Evolutionary conservation across 92 coral and sea anemone species (phyloP).

Genomic region (Porites evermanni): DNA sequence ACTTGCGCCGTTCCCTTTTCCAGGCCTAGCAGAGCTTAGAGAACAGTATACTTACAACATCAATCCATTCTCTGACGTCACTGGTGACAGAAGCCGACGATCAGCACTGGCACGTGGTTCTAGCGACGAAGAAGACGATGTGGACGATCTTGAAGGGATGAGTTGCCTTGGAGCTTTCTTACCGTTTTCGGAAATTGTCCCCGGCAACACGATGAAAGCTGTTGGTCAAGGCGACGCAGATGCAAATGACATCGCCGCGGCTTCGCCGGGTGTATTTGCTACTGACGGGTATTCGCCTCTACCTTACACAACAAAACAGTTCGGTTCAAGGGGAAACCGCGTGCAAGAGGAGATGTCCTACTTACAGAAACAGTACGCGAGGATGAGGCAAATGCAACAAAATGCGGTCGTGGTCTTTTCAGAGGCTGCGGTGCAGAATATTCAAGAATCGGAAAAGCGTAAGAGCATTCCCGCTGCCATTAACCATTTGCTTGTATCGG

Average conservation of each 20-base stretch:
- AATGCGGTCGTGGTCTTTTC: constrained; percentile 96
- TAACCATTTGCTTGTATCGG: constrained; percentile 94
- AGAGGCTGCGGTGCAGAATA: constrained; percentile 86
- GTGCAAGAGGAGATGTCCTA: constrained; percentile 73
- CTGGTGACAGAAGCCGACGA: constrained; percentile 66
- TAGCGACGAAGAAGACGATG: constrained; percentile 98
- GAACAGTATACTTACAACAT: constrained; percentile 97
- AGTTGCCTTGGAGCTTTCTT: constrained; percentile 93
- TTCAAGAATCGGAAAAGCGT: constrained; percentile 89
- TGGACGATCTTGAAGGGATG: constrained; percentile 75
- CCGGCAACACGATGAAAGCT: constrained; percentile 56
- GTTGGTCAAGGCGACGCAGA: constrained; percentile 63
- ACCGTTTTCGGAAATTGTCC: constrained; percentile 87
- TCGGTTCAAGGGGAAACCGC: constrained; percentile 54
- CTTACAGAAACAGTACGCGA: constrained; percentile 89
- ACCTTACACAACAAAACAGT: constrained; percentile 75
- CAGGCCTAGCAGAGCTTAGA: constrained; percentile 92
- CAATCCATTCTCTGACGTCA: constrained; percentile 85
- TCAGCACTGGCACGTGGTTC: constrained; percentile 83
- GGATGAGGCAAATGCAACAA: constrained; percentile 96
- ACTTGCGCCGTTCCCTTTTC: constrained; percentile 96
- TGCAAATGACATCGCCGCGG: constrained; percentile 80
- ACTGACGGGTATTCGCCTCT: constrained; percentile 85
- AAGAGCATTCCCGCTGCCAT: constrained; percentile 87
- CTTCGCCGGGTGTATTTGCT: constrained; percentile 94